A percentile compares a stretch with the other conserved stretches of the same genome.
Evolutionary conservation across 2,797 vertebrate genomes (phyloP).

Genomic region (Helostoma temminkii): DNA sequence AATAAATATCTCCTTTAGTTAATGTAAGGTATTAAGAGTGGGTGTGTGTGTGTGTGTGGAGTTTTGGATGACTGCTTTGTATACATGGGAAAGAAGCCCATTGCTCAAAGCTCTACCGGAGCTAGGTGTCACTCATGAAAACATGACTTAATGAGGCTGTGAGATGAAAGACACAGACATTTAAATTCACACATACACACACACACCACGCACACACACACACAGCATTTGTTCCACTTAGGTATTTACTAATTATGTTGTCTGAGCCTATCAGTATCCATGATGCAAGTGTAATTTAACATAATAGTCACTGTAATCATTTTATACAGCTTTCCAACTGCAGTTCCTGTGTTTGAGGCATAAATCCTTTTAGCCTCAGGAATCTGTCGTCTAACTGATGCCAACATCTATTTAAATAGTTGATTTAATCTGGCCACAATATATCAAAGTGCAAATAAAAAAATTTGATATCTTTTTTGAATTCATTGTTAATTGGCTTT

Average conservation of each 20-base stretch:
- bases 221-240: constrained; percentile 57
- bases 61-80: constrained; percentile 54
- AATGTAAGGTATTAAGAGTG: constrained; percentile 2
- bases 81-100: constrained; percentile 56
- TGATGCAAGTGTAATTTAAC: constrained; percentile 54
- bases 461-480: neutral
- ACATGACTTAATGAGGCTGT: constrained; percentile 69
- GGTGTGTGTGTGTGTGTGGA: constrained; percentile 25
- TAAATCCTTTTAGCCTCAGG: constrained; percentile 29
- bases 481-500: neutral
- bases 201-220: constrained; percentile 17
- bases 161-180: constrained; percentile 65
- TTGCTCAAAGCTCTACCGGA: constrained; percentile 74
- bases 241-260: constrained; percentile 55
- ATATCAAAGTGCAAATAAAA: neutral
- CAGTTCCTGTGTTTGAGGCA: constrained; percentile 11
- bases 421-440: constrained; percentile 3
- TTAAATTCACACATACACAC: constrained; percentile 33
- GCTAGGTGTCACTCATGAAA: constrained; percentile 72
- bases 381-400: constrained; percentile 14
- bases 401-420: neutral
- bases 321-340: constrained; percentile 37
- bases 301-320: constrained; percentile 57
- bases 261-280: constrained; percentile 59
- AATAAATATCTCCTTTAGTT: constrained; percentile 23